phyloP scores from a whole-genome alignment of 2,113 vertebrate species.

The Corynorhinus townsendii region DNA sequence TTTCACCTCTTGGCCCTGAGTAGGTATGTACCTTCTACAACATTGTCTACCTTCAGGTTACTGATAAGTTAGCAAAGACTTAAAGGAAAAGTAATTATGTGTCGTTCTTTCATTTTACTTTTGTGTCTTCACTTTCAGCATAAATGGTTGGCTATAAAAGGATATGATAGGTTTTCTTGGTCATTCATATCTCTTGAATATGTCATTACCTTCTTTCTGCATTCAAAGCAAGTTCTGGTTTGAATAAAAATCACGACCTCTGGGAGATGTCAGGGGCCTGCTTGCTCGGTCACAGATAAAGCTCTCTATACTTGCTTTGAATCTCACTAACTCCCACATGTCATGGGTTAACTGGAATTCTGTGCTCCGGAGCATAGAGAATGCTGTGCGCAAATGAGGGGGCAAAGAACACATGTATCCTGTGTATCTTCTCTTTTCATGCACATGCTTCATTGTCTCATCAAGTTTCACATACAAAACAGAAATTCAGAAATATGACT shows the following conservation, averaged over 20 bases:
- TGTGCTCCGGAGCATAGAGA: not conserved
- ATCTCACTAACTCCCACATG: not conserved
- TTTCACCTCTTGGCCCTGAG: not conserved
- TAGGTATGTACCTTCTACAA: not conserved
- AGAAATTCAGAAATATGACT: not conserved
- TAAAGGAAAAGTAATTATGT: not conserved
- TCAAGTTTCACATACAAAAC: not conserved
- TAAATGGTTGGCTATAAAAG: not conserved
- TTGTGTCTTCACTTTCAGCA: not conserved
- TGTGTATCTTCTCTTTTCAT: not conserved
- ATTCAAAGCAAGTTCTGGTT: slow-evolving; percentile 1
- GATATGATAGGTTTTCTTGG: not conserved
- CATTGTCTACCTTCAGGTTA: not conserved
- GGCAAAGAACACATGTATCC: not conserved
- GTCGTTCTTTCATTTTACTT: not conserved
- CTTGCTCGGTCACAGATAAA: not conserved
- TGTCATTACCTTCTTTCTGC: not conserved
- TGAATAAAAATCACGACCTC: not conserved
- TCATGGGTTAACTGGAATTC: not conserved
- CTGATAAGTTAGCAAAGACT: not conserved
- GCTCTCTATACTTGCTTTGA: not conserved
- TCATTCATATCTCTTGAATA: not conserved
- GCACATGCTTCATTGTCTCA: not conserved
- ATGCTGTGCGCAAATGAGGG: not conserved
- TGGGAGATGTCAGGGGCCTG: not conserved